Conservation (phyloP, 2,797 vertebrate species). For the Delichon dasypus region DNA sequence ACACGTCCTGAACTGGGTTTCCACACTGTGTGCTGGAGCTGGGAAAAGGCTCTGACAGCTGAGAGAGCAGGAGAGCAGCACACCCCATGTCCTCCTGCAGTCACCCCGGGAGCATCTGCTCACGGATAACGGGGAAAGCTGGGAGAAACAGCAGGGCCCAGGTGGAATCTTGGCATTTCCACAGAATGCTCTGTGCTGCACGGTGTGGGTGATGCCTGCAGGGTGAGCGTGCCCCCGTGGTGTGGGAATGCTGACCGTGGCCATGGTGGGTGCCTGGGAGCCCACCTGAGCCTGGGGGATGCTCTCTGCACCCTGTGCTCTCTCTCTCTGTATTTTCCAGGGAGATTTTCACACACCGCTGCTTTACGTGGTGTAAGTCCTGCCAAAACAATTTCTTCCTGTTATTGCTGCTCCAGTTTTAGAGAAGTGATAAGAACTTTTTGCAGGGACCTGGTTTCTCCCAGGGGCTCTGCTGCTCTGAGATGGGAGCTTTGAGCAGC, state of each 20-base stretch:
- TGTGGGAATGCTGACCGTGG: rapidly evolving
- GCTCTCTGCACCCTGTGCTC: background rate
- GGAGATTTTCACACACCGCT: background rate
- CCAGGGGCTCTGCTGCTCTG: background rate
- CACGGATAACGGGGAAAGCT: rapidly evolving
- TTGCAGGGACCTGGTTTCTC: background rate
- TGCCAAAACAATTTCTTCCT: constrained; percentile 60
- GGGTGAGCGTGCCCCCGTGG: rapidly evolving
- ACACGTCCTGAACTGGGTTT: background rate
- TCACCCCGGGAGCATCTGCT: rapidly evolving
- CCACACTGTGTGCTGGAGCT: rapidly evolving
- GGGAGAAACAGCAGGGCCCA: background rate
- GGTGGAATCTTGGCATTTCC: background rate
- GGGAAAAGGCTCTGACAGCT: background rate
- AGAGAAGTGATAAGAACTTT: background rate
- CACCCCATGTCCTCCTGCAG: rapidly evolving
- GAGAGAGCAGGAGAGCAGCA: background rate
- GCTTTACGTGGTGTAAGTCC: background rate
- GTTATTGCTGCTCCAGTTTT: constrained; percentile 23
- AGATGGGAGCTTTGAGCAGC: background rate
- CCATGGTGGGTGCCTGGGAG: rapidly evolving
- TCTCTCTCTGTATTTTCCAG: background rate
- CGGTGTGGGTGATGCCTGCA: background rate
- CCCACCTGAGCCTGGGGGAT: background rate
- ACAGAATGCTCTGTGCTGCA: rapidly evolving